These are phyloP conservation scores for Cryptomyrus ogoouensis DNA, from an alignment of 2,113 vertebrate species.

Conservation along the genomic window DNA sequence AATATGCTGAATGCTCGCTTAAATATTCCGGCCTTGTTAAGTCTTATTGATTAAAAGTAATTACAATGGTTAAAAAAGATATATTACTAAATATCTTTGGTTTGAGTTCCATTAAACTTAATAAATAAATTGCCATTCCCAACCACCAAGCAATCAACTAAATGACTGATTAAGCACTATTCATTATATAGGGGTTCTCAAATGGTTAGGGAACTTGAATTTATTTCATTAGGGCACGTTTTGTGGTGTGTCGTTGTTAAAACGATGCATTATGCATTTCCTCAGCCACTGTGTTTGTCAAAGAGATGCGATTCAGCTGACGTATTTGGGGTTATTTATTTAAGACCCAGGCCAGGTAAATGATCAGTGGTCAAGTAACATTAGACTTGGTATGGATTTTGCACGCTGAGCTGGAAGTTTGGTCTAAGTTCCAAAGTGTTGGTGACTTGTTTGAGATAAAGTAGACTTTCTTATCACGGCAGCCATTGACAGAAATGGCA, in stretches of 20 bases:
- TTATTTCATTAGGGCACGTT: not conserved
- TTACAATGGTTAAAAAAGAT: not conserved
- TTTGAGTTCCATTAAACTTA: not conserved
- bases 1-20: not conserved
- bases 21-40: not conserved
- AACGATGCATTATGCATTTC: not conserved
- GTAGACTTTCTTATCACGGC: not conserved
- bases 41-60: not conserved
- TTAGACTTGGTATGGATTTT: not conserved
- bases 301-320: not conserved
- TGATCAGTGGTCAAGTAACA: not conserved
- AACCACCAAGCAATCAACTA: not conserved
- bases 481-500: not conserved
- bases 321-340: not conserved
- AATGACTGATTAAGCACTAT: not conserved
- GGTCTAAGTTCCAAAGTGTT: not conserved
- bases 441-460: not conserved
- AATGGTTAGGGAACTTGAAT: not conserved
- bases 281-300: not conserved
- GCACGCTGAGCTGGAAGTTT: not conserved
- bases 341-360: not conserved
- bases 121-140: not conserved
- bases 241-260: no score
- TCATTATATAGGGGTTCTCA: not conserved
- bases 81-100: not conserved